Evolutionary conservation across 2,888 invertebrate species (phyloP), one percentile per base, ranked within the genome.

Genomic region (Idaea aversata): DNA sequence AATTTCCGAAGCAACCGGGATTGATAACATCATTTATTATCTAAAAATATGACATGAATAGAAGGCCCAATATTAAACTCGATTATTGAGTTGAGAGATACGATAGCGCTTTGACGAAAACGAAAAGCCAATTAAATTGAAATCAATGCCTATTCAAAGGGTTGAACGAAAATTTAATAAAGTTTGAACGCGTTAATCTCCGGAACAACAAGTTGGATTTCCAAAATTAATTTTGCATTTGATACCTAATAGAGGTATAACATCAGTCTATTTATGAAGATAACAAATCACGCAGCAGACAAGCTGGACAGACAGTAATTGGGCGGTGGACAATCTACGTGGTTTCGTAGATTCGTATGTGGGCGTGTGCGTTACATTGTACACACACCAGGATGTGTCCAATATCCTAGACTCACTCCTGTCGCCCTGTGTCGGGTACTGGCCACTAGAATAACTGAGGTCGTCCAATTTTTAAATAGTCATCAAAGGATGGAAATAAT

Each of bases 371-470:
- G 69, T 67, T 70, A 68, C 47, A 47, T 47, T 47, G 47, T 47
- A 47, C 47, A 47, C 47, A 47, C 47, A 47, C 68, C 75, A 75
- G 76, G 76, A 76, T 75, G 72, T 68, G 64, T 61, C 70, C 75
- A 76, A 74, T 76, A 69, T 61, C 57, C 16, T 34, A 61, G 58
- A 62, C 59, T 34, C 47, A 15, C 38, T 47, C 57, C 57, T 15
- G 16, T 16, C 57, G 47, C 6, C 34, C 25, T 61, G n/a, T 61
- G 58, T 34, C 25, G 25, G 25, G 25, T 25, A 25, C 25, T 25
- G 25, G 25, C 25, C 25, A 61, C 61, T 13, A 61, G 61, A 57
- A 16, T 25, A 47, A 34, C 61, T 60, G 63, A 47, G 7, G 47
- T 13, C 47, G 47, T 47, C 3, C 7, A 47, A 47, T 47, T 7